These are phyloP conservation scores for Cygnus atratus DNA, from an alignment of 2,113 vertebrate species.

Conservation along the genomic window DNA sequence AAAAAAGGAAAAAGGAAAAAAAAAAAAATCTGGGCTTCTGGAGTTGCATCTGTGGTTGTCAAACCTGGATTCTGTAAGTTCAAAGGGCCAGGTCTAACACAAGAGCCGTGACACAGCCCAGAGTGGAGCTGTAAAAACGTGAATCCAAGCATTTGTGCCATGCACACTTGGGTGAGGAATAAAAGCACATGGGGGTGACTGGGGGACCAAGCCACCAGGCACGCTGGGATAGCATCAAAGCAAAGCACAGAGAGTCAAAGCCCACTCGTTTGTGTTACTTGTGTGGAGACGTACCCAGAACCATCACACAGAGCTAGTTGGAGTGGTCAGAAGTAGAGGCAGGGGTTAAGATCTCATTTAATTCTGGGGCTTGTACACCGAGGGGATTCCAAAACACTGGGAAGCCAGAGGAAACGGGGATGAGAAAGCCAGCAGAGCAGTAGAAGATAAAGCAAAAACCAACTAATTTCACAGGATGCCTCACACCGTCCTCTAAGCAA, in stretches of 20 bases:
- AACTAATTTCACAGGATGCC: background rate
- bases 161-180: background rate
- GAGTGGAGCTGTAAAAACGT: background rate
- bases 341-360: background rate
- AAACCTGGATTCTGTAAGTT: background rate
- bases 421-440: background rate
- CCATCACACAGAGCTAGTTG: background rate
- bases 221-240: background rate
- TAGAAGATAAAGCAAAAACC: background rate
- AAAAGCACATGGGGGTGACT: background rate
- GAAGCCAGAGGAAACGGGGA: background rate
- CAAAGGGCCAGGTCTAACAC: background rate
- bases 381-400: background rate
- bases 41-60: background rate
- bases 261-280: background rate
- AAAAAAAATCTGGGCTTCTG: background rate
- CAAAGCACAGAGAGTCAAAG: background rate
- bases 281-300: background rate
- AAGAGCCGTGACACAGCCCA: fast-evolving
- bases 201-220: background rate
- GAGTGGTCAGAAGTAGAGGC: background rate
- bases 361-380: background rate
- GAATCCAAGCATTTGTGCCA: background rate
- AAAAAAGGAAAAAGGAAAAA: no score
- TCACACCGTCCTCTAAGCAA: background rate